A percentile compares a stretch with the other conserved stretches of the same genome.
Conservation (phyloP, 2,888 invertebrate genomes). For the Macaria liturata region DNA sequence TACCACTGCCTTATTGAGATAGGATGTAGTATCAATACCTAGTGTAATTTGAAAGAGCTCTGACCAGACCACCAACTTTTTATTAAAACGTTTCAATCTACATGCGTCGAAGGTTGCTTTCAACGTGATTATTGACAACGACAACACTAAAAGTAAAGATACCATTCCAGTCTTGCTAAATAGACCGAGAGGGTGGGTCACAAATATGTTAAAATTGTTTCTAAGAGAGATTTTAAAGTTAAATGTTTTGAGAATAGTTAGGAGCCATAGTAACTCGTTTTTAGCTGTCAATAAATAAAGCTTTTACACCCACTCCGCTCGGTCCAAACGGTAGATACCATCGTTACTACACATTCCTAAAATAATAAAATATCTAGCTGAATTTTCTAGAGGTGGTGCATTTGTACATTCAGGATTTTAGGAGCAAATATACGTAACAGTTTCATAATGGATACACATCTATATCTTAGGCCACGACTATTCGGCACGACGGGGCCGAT, state of each 20-base stretch:
- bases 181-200: conserved; percentile 21
- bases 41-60: conserved; percentile 1
- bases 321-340: conserved; percentile 45
- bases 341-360: conserved; percentile 52
- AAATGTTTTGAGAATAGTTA: not conserved
- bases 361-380: conserved; percentile 56
- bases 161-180: conserved; percentile 54
- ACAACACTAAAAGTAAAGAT: conserved; percentile 42
- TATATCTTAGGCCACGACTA: conserved; percentile 27
- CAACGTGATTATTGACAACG: conserved; percentile 30
- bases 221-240: not conserved
- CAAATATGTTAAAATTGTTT: not conserved
- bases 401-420: conserved; percentile 79
- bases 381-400: conserved; percentile 57
- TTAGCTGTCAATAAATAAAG: not conserved
- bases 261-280: too few species aligned
- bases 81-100: too few species aligned
- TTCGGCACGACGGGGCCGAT: conserved; percentile 24
- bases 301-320: conserved; percentile 3
- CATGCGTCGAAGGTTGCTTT: conserved; percentile 16
- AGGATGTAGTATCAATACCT: not conserved
- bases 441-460: conserved; percentile 22
- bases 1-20: too few species aligned
- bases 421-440: conserved; percentile 51
- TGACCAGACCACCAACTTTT: not conserved